These are phyloP conservation scores for Bombus waltoni DNA, from an alignment of 1,140 invertebrate species.

Conservation along the genomic window DNA sequence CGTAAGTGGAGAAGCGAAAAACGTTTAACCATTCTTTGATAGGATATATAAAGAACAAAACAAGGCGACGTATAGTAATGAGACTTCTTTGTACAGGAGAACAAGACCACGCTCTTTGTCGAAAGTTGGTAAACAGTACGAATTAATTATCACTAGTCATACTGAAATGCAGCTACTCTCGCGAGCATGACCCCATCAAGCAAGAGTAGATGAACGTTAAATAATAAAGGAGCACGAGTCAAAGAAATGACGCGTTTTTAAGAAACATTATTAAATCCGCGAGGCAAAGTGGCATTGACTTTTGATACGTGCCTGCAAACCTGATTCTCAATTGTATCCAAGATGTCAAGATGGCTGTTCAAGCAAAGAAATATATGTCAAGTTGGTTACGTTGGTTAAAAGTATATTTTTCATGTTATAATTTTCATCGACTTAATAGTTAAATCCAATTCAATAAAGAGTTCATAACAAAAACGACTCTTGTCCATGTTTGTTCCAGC, in stretches of 20 bases:
- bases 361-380: too few relatives aligned
- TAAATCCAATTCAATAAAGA: background rate
- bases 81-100: background rate
- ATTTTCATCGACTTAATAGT: background rate
- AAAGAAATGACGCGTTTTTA: constrained; percentile 19
- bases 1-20: background rate
- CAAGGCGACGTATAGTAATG: background rate
- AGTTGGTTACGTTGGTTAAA: background rate
- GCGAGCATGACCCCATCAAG: background rate
- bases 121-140: constrained; percentile 45
- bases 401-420: background rate
- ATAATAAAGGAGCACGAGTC: background rate
- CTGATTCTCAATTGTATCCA: background rate
- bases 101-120: constrained; percentile 9
- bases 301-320: background rate
- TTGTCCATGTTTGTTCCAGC: background rate
- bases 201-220: background rate
- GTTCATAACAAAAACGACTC: background rate
- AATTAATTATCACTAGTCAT: constrained; percentile 47
- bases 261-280: constrained; percentile 17
- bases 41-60: background rate
- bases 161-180: background rate
- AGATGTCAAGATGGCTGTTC: too few relatives aligned
- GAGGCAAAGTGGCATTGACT: background rate
- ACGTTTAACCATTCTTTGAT: background rate